Conservation (phyloP, 2,797 vertebrate species). For the Naso thynnoides region DNA sequence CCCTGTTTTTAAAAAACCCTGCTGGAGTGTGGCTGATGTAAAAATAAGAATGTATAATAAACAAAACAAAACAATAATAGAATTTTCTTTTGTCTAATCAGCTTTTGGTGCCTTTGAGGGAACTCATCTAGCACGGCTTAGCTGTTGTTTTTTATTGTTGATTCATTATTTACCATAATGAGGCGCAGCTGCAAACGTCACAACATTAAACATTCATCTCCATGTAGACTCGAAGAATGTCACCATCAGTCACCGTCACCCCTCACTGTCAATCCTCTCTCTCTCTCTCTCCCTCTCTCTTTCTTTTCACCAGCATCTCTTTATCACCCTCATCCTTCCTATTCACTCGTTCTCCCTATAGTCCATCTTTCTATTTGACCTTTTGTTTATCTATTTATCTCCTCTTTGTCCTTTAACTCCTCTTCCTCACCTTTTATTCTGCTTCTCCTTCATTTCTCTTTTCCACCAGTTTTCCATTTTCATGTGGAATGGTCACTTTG, state of each 20-base stretch:
- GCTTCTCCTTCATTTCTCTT: background rate
- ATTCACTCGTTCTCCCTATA: constrained; percentile 27
- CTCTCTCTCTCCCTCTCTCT: constrained; percentile 25
- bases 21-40: constrained; percentile 21
- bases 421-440: constrained; percentile 27
- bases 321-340: constrained; percentile 41
- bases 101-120: constrained; percentile 29
- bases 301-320: constrained; percentile 26
- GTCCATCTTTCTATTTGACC: constrained; percentile 49
- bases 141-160: constrained; percentile 72
- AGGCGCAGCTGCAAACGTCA: constrained; percentile 68
- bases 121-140: constrained; percentile 27
- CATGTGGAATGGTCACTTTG: constrained; percentile 18
- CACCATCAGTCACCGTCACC: constrained; percentile 80
- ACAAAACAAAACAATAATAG: constrained; percentile 41
- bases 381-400: constrained; percentile 48
- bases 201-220: constrained; percentile 83
- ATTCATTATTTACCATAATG: constrained; percentile 82
- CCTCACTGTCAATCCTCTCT: constrained; percentile 63
- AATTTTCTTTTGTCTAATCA: constrained; percentile 41
- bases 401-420: constrained; percentile 36
- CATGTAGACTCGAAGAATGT: constrained; percentile 73
- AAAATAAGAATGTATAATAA: constrained; percentile 22
- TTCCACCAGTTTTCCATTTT: background rate
- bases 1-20: constrained; percentile 15